A percentile compares a stretch with the other conserved stretches of the same genome.
phyloP scores from a whole-genome alignment of 2,113 vertebrate genomes.

The Deroptyus accipitrinus region DNA sequence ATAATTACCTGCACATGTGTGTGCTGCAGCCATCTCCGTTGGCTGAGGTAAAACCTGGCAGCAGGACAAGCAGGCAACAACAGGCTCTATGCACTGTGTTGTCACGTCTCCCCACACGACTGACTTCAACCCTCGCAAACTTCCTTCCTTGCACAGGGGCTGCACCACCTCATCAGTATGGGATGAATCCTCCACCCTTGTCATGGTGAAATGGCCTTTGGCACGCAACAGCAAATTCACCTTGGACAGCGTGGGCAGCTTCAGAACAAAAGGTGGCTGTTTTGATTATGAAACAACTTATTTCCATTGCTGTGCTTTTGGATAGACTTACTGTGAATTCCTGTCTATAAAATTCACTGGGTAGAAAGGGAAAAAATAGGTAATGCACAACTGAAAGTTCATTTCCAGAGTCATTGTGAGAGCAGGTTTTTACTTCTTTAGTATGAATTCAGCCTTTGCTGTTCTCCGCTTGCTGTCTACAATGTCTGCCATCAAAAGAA shows the following conservation, averaged over 20 bases:
- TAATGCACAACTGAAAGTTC: not conserved
- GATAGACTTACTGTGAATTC: not conserved
- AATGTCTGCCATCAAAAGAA: not conserved
- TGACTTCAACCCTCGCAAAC: not conserved
- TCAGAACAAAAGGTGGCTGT: not conserved
- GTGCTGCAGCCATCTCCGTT: not conserved
- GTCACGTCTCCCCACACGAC: not conserved
- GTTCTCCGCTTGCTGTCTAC: not conserved
- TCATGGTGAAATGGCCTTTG: not conserved
- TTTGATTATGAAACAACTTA: not conserved
- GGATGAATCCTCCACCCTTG: not conserved
- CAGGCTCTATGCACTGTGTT: not conserved
- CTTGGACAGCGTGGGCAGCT: not conserved
- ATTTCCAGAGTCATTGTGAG: not conserved
- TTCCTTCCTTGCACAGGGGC: not conserved
- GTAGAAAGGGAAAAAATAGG: not conserved
- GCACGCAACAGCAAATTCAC: not conserved
- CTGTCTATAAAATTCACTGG: not conserved
- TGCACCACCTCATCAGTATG: fast-evolving
- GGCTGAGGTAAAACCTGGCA: not conserved
- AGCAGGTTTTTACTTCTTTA: not conserved
- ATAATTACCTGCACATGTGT: not conserved
- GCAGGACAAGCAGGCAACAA: not conserved
- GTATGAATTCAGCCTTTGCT: not conserved
- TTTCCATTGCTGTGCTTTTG: not conserved